phyloP scores from a whole-genome alignment of 2,797 vertebrate genomes.

The Rhinatrema bivittatum region DNA sequence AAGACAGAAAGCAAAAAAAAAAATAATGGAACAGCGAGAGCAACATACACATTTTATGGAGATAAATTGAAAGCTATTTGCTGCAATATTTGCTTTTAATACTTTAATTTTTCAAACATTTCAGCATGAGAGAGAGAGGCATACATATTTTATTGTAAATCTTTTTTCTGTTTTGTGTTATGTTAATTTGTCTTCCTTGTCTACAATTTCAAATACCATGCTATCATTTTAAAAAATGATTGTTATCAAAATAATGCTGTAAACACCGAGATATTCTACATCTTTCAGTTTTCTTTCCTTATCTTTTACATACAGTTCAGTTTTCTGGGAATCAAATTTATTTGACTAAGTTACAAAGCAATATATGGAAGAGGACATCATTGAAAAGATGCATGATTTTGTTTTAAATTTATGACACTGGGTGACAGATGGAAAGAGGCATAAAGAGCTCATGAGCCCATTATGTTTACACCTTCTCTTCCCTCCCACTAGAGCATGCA shows the following conservation, averaged over 20 bases:
- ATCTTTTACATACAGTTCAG: too few relatives aligned
- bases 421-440: too few relatives aligned
- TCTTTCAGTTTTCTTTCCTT: not conserved
- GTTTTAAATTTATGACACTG: too few relatives aligned
- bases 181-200: constrained; percentile 28
- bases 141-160: constrained; percentile 63
- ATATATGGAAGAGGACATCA: too few relatives aligned
- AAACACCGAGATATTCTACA: not conserved
- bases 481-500: too few relatives aligned
- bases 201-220: constrained; percentile 17
- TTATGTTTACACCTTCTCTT: too few relatives aligned
- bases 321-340: too few relatives aligned
- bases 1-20: constrained; percentile 47
- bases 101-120: constrained; percentile 66
- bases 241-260: too few relatives aligned
- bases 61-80: constrained; percentile 62
- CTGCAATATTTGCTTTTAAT: constrained; percentile 72
- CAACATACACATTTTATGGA: constrained; percentile 57
- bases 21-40: constrained; percentile 49
- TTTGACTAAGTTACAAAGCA: too few relatives aligned
- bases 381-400: too few relatives aligned
- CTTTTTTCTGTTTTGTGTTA: constrained; percentile 41
- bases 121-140: constrained; percentile 34
- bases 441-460: too few relatives aligned
- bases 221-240: constrained; percentile 30